These are phyloP conservation scores for Tetranychus truncatus DNA, from an alignment of 2,888 invertebrate species.

Conservation along the genomic window DNA sequence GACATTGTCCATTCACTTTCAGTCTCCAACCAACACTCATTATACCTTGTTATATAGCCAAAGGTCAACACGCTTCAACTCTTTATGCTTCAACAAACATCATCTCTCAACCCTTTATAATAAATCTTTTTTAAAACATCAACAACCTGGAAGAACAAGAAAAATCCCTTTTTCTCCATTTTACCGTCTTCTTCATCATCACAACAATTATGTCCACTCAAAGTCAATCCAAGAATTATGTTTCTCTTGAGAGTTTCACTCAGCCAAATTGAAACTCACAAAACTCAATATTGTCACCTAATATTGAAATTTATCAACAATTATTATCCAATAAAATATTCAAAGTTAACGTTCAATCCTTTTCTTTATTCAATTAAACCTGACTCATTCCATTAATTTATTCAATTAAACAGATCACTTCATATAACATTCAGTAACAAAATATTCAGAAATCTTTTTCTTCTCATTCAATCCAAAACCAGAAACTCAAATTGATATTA, in stretches of 20 bases:
- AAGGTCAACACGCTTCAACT: slow-evolving; percentile 2
- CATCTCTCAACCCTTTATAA: neutral
- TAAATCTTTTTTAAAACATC: neutral
- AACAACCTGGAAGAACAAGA: neutral
- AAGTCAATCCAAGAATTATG: neutral
- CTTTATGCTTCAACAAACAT: neutral
- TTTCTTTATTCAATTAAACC: neutral
- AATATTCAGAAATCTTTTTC: too few species aligned
- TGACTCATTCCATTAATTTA: too few species aligned
- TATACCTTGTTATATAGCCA: neutral
- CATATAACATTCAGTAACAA: neutral
- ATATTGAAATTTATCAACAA: too few species aligned
- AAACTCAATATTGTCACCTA: too few species aligned
- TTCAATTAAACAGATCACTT: neutral
- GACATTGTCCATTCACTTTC: slow-evolving; percentile 5
- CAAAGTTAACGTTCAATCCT: neutral
- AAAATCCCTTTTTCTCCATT: neutral
- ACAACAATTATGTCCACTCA: too few species aligned
- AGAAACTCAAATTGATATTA: too few species aligned
- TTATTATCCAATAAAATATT: too few species aligned
- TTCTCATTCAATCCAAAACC: too few species aligned
- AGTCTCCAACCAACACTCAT: neutral
- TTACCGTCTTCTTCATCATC: too few species aligned
- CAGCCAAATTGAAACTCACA: neutral
- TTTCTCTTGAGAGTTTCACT: neutral